Evolutionary conservation across 2,797 vertebrate genomes (phyloP).

Genomic region (Girardinus metallicus): DNA sequence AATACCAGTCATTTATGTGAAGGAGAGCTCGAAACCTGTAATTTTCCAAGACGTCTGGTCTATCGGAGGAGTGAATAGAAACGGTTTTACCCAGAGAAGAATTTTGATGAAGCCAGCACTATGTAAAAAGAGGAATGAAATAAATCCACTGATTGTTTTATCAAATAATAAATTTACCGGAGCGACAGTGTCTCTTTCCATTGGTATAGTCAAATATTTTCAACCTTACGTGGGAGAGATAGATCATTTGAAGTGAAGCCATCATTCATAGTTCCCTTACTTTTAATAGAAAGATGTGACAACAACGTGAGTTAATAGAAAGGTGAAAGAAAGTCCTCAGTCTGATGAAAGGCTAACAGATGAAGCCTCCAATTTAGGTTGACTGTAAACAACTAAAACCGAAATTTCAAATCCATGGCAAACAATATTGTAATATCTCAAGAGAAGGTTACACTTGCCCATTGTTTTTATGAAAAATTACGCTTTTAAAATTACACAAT

Average conservation of each 20-base stretch:
- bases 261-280: neutral
- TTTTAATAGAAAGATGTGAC: neutral
- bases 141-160: neutral
- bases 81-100: conserved; percentile 27
- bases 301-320: neutral
- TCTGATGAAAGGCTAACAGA: neutral
- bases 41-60: conserved; percentile 56
- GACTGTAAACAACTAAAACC: neutral
- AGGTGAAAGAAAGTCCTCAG: neutral
- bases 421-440: neutral
- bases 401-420: neutral
- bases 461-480: neutral
- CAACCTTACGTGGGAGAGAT: neutral
- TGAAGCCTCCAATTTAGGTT: neutral
- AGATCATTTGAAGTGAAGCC: neutral
- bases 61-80: conserved; percentile 31
- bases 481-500: neutral
- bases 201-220: neutral
- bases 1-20: conserved; percentile 70
- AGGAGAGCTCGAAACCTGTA: conserved; percentile 50
- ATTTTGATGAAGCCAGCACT: conserved; percentile 17
- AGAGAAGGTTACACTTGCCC: neutral
- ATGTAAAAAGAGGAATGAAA: neutral
- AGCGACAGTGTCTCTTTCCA: neutral
- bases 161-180: neutral